Percentiles rank a stretch among this genome's conserved stretches.
Conservation (phyloP, 2,888 invertebrate species). For the Noctua pronuba region DNA sequence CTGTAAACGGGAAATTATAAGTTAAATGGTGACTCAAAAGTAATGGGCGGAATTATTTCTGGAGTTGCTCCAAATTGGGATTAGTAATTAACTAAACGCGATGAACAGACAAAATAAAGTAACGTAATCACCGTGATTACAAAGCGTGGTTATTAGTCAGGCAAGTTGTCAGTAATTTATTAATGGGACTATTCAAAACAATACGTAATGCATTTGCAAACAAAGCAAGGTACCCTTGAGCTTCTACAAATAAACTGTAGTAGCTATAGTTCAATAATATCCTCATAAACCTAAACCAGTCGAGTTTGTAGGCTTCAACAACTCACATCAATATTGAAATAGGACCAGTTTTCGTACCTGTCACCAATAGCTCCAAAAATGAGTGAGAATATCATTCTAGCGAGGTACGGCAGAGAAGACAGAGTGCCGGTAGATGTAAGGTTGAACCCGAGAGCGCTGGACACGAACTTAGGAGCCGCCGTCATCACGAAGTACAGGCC, state of each 20-base stretch:
- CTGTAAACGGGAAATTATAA: conserved; percentile 70
- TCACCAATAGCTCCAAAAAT: conserved; percentile 94
- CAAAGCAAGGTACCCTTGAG: conserved; percentile 6
- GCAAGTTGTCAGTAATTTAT: neutral
- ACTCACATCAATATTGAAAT: conserved; percentile 21
- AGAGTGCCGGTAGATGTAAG: conserved; percentile 93
- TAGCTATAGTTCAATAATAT: neutral
- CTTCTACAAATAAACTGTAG: neutral
- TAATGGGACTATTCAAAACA: neutral
- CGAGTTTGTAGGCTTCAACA: conserved; percentile 18
- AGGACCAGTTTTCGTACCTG: conserved; percentile 73
- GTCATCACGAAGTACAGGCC: conserved; percentile 94
- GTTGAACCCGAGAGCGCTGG: conserved; percentile 93
- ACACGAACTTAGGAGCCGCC: conserved; percentile 94
- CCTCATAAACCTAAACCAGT: neutral
- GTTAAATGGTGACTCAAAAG: neutral
- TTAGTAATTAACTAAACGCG: neutral
- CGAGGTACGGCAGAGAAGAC: conserved; percentile 93
- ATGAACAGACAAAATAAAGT: too few species aligned
- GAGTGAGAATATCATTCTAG: conserved; percentile 93
- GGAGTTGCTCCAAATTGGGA: neutral
- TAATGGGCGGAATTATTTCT: neutral
- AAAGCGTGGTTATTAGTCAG: neutral
- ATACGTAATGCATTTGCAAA: conserved; percentile 15
- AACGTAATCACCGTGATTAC: neutral